Percentiles rank a stretch among this genome's conserved stretches.
Evolutionary conservation across 2,797 vertebrate species (phyloP).

Genomic region (Helicolenus hilgendorfi): DNA sequence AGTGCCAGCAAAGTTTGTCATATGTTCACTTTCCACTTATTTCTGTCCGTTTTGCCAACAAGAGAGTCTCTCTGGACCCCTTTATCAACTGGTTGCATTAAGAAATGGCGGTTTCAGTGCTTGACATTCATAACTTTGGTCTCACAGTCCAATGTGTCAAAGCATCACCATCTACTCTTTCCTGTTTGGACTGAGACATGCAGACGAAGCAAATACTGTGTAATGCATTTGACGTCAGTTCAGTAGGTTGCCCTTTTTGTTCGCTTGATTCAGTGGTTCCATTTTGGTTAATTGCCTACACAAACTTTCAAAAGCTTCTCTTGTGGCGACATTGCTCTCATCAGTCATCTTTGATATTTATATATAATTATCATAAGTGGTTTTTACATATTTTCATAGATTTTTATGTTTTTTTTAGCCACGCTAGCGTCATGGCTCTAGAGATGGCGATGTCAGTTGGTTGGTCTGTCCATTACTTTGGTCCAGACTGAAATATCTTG

Average conservation of each 20-base stretch:
- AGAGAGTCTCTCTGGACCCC: background rate
- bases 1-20: conserved; percentile 5
- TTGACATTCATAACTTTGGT: conserved; percentile 15
- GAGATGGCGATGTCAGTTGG: background rate
- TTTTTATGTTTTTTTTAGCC: background rate
- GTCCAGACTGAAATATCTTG: background rate
- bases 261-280: background rate
- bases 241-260: conserved; percentile 14
- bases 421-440: background rate
- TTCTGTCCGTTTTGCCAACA: conserved; percentile 29
- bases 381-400: background rate
- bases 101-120: conserved; percentile 2
- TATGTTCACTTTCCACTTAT: conserved; percentile 13
- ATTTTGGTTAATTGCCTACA: background rate
- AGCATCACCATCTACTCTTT: conserved; percentile 17
- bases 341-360: background rate
- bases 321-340: background rate
- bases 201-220: conserved; percentile 6
- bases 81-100: conserved; percentile 22
- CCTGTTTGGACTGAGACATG: conserved; percentile 20
- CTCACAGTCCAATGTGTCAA: conserved; percentile 34
- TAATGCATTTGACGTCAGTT: conserved; percentile 23
- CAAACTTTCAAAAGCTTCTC: conserved; percentile 4
- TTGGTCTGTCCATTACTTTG: background rate
- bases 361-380: background rate